A percentile compares a stretch with the other conserved stretches of the same genome.
These are phyloP conservation scores for Cryptotis parvus DNA, from an alignment of 2,113 vertebrate species.

Conservation along the genomic window DNA sequence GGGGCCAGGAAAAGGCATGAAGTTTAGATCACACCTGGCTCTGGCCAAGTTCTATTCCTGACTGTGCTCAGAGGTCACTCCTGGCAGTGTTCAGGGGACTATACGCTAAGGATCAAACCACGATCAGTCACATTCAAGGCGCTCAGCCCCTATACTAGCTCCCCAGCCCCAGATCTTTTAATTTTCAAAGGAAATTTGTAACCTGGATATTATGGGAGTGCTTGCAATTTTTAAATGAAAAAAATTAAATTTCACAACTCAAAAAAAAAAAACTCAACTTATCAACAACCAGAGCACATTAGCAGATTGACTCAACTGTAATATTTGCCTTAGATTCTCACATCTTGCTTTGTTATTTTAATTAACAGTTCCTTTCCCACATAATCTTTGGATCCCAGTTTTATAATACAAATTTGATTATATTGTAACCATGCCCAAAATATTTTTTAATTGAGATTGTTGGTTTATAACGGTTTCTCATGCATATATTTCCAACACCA, in stretches of 20 bases:
- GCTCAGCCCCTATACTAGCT: no score
- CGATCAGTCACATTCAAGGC: no score
- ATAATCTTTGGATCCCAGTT: conserved; percentile 14
- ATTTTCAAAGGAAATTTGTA: background rate
- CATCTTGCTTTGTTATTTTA: background rate
- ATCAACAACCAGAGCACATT: background rate
- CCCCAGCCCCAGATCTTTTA: background rate
- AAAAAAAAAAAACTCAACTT: background rate
- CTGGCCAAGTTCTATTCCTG: no score
- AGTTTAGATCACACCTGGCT: no score
- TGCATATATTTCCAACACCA: no score
- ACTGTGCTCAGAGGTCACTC: no score
- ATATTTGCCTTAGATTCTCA: background rate
- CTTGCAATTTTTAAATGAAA: background rate
- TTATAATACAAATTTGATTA: conserved; percentile 28
- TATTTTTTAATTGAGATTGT: no score
- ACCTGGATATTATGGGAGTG: background rate
- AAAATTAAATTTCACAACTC: background rate
- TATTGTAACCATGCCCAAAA: background rate
- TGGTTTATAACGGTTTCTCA: no score
- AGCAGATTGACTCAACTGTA: conserved; percentile 5
- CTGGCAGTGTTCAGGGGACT: no score
- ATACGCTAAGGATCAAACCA: no score
- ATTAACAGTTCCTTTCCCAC: conserved; percentile 26
- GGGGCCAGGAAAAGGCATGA: no score